Evolutionary conservation across 1,140 invertebrate species (phyloP).

Genomic region (Pseudomyrmex cubaensis): DNA sequence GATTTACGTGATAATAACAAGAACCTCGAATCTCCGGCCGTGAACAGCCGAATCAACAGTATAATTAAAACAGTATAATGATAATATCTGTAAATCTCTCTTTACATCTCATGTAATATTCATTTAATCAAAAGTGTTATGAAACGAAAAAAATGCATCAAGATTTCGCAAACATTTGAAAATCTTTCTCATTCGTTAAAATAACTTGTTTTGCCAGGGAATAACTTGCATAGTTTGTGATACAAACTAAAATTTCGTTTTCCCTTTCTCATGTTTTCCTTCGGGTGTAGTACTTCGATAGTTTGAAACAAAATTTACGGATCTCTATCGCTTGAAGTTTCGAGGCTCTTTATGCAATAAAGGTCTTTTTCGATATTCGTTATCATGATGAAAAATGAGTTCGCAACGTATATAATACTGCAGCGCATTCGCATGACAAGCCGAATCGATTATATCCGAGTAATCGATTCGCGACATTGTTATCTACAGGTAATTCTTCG

Average conservation of each 20-base stretch:
- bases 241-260: background rate
- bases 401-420: constrained; percentile 13
- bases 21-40: constrained; percentile 53
- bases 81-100: background rate
- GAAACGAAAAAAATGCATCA: background rate
- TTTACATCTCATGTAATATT: background rate
- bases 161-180: background rate
- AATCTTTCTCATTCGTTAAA: background rate
- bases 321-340: constrained; percentile 40
- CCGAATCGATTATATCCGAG: constrained; percentile 33
- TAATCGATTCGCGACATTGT: constrained; percentile 54
- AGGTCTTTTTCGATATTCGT: constrained; percentile 20
- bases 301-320: background rate
- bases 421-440: constrained; percentile 45
- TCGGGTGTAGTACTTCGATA: background rate
- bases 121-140: background rate
- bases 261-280: background rate
- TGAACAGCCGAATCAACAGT: background rate
- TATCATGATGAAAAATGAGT: constrained; percentile 38
- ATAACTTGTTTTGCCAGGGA: too few species aligned
- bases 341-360: constrained; percentile 33
- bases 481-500: constrained; percentile 51
- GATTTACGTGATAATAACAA: constrained; percentile 28
- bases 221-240: background rate
- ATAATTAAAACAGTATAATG: background rate